Evolutionary conservation across 2,113 vertebrate genomes (phyloP), one percentile per base, ranked within the genome.

Genomic region (Esox niger): DNA sequence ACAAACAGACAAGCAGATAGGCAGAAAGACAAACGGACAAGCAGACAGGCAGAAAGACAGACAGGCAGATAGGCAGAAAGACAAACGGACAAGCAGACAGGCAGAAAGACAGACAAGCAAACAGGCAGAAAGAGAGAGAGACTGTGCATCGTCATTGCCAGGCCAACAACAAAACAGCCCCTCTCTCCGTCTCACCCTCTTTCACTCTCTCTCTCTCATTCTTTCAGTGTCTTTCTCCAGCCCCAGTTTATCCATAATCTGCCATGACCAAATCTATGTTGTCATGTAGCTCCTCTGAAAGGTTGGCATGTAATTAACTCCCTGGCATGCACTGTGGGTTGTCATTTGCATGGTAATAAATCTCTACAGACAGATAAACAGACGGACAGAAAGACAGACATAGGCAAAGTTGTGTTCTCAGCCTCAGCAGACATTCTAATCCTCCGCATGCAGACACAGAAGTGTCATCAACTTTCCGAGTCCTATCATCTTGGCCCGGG

Each of bases 261-360:
- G 70, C 81, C 79, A 69, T 75, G 79, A 81, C 73, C 81, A 82
- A 83, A 77, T 82, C 82, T 85, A 77, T 81, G 83, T 85, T 79
- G 79, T 84, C 80, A 74, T 83, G 80, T 85, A 72, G 77, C 84
- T 78, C 60, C 85, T 63, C 79, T 80, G 82, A 86, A 85, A 84
- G 70, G 74, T 74, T 86, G 84, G 82, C 88, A 87, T 84, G 82
- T 85, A 85, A 89, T 89, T 85, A 85, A 85, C 76, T 87, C 74
- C 80, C 74, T 86, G 85, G 81, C 86, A 82, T 83, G 79, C 73
- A 21, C 71, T 57, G 77, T 81, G 83, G 78, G 77, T 75, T 87
- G 84, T 87, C 85, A 86, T 89, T 85, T 88, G 82, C 79, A 87
- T 85, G 84, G 84, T 86, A 86, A 88, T 87, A 87, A 73, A 87